A percentile compares a stretch with the other conserved stretches of the same genome.
Conservation (phyloP, 2,797 vertebrate genomes). For the Labroides dimidiatus region DNA sequence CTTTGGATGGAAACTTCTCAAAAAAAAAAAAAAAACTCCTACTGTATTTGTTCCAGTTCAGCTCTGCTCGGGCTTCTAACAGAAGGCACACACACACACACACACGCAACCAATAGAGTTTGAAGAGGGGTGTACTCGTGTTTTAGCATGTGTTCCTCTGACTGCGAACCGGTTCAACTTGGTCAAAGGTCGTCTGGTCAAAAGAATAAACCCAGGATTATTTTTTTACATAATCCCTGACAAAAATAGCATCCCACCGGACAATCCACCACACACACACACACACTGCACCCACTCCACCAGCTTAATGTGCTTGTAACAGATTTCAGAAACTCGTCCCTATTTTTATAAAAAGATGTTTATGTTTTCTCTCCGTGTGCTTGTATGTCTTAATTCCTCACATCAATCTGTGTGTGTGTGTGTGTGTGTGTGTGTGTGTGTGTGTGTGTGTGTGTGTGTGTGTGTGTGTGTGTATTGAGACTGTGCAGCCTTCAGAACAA, state of each 20-base stretch:
- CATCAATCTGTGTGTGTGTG: neutral
- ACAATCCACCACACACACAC: neutral
- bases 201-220: slow-evolving; percentile 1
- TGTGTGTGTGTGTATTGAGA: slow-evolving; percentile 3
- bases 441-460: neutral
- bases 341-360: neutral
- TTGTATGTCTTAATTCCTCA: neutral
- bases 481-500: slow-evolving; percentile 37
- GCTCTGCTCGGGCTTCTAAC: too few species aligned
- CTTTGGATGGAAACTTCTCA: too few species aligned
- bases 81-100: too few species aligned
- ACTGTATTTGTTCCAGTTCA: too few species aligned
- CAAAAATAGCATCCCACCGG: neutral
- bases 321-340: neutral
- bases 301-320: neutral
- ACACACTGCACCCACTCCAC: neutral
- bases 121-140: neutral
- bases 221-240: neutral
- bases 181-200: neutral
- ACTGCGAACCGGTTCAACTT: neutral
- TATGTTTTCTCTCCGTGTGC: neutral
- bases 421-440: slow-evolving; percentile 10
- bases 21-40: too few species aligned
- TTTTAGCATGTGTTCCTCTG: neutral
- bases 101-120: too few species aligned